Base-by-base conservation (phyloP, 2,888 invertebrate genomes). In the Stictocephala bisonia region DNA sequence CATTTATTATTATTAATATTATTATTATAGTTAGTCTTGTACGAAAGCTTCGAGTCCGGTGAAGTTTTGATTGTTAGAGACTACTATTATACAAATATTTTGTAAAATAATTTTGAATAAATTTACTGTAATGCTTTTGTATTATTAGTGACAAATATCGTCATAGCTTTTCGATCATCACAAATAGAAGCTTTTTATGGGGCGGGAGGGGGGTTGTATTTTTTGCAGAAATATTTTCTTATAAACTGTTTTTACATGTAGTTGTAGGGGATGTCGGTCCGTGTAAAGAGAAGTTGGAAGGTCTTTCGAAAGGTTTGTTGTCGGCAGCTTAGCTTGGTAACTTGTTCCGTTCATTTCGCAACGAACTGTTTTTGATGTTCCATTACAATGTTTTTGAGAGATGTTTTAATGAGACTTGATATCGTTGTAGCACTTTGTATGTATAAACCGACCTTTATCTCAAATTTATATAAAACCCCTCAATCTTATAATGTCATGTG, bases 401-500 rank as follows among this genome's bases (percentile, higher is more conserved):
- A 35, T 64, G 40, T 64, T 71, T 50, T 50, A 27, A 58, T 71
- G 67, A 71, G 58, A 56, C 48, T 50, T 26, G 48, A 66, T 64
- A 64, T 64, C 53, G 67, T 53, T 56, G 67, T 72, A 67, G 66
- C 72, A 72, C 67, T 51, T 27, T 66, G 64, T 66, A 72, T 72
- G 66, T 66, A 72, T 70, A 67, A 67, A 41, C 35, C 40, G 40
- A 53, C 40, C 35, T 41, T 70, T 40, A n/a, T 40, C 40, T 56
- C 26, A 27, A 70, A 70, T 56, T 56, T 53, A 56, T 70, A 56
- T 70, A 56, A 70, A 26, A 40, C 70, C 70, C 53, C 70, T 70
- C 70, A 56, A 70, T 70, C 70, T 70, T 70, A 70, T 70, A 70
- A 41, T 70, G 70, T 70, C 70, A 76, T 74, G 78, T 76, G 77